Evolutionary conservation across 1,140 invertebrate genomes (phyloP), one percentile per base, ranked within the genome.

Genomic region (Pomacea maculata): DNA sequence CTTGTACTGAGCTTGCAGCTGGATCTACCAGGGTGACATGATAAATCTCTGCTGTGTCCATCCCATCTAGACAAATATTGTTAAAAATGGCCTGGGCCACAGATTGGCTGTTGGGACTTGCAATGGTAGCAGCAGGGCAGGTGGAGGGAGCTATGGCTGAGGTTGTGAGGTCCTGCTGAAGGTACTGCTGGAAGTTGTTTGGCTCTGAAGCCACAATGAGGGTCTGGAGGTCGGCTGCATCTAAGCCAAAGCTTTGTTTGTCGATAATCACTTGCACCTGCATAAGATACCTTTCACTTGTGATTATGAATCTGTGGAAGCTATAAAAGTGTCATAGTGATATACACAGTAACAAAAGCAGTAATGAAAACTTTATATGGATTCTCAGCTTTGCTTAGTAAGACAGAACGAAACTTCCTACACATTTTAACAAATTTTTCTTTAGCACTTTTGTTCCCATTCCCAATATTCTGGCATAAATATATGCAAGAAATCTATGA

Each of bases 21-120:
- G 80, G 57, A 52, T 82, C 81, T 29, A 82, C 61, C 25, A 82
- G 68, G 9, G 82, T 83, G n/a, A 85, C 83, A 11, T 83, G 82
- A 67, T 83, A 85, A 25, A 85, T 75, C 57, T 84, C 81, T 15
- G 52, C 70, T 11, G 73, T n/a, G 9, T 78, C 80, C 15, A 73
- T 76, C 10, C 54, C 67, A 0, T 77, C 77, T 10, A 72, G 67
- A 17, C 65, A 55, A 25, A 71, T 52, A 7, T 73, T 61, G 68
- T 63, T 80, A 72, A 74, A 72, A 68, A 71, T 71, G 61, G 70
- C 29, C 11, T 71, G 78, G 19, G 70, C 70, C 29, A 71, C 63
- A 29, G 75, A 64, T 61, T 77, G 57, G 11, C 21, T 21, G 12
- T 21, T 65, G 17, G 21, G 61, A 25, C 64, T 45, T 64, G 57